A percentile compares a stretch with the other conserved stretches of the same genome.
phyloP scores from a whole-genome alignment of 1,140 invertebrate genomes.

The Caenorhabditis brenneri region DNA sequence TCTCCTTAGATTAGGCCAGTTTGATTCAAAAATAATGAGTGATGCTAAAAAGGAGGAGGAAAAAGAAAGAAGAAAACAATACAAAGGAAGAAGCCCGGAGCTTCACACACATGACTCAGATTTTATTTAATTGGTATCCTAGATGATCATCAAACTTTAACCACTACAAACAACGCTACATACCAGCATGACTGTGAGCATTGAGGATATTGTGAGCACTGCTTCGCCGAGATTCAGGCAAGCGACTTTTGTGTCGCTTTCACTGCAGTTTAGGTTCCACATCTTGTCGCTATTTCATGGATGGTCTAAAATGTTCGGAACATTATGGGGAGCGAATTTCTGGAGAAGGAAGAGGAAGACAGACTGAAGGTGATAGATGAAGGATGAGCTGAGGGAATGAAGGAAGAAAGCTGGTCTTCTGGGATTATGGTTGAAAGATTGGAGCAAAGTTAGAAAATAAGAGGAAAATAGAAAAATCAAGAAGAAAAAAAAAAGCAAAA shows the following conservation, averaged over 20 bases:
- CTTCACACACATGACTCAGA: background rate
- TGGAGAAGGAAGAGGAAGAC: background rate
- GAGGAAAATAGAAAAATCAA: background rate
- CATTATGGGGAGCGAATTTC: background rate
- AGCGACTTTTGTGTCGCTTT: slow-evolving; percentile 51
- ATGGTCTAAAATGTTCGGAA: background rate
- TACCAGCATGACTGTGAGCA: slow-evolving; percentile 70
- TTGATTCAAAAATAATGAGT: background rate
- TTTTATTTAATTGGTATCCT: slow-evolving; percentile 9
- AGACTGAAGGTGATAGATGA: slow-evolving; percentile 3
- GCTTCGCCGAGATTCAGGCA: slow-evolving; percentile 66
- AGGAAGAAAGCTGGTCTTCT: background rate
- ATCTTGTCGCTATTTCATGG: background rate
- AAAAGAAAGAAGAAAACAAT: background rate
- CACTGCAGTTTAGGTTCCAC: slow-evolving; percentile 37
- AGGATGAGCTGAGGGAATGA: slow-evolving; percentile 4
- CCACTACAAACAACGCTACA: slow-evolving; percentile 7
- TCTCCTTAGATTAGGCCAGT: background rate
- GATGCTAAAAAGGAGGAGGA: background rate
- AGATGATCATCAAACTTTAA: background rate
- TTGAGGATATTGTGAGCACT: slow-evolving; percentile 65
- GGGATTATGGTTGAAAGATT: slow-evolving; percentile 30
- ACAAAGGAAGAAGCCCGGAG: background rate
- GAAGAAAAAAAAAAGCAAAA: background rate
- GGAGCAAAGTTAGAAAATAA: background rate